Evolutionary conservation across 1,140 invertebrate species (phyloP).

Genomic region (Penaeus vannamei): DNA sequence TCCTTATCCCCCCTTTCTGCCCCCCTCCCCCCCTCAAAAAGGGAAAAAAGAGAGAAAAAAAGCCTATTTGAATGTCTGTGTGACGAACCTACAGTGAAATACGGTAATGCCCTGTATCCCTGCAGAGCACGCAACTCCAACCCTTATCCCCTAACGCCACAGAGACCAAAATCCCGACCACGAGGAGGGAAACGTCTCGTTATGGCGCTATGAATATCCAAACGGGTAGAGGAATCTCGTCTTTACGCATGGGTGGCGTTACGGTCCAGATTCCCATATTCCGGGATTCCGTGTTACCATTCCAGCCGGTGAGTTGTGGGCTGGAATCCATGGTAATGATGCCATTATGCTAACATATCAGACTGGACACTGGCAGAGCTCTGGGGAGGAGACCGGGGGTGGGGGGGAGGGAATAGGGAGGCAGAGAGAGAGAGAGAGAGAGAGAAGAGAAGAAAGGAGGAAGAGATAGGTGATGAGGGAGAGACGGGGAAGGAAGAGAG

Average conservation of each 20-base stretch:
- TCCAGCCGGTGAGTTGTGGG: constrained; percentile 55
- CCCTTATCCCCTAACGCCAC: background rate
- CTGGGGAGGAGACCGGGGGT: background rate
- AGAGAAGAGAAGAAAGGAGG: constrained; percentile 9
- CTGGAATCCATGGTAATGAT: constrained; percentile 65
- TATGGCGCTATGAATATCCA: background rate
- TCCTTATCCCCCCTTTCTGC: no score
- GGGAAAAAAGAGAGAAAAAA: no score
- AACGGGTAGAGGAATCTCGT: background rate
- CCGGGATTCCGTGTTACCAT: constrained; percentile 25
- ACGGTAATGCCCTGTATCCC: background rate
- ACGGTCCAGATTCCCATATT: constrained; percentile 4
- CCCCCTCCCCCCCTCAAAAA: no score
- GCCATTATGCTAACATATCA: constrained; percentile 64
- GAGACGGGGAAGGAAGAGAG: no score
- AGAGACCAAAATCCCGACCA: background rate
- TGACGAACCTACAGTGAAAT: background rate
- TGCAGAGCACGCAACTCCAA: background rate
- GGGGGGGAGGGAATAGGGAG: background rate
- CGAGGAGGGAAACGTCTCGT: background rate
- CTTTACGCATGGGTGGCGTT: background rate
- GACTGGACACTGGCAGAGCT: constrained; percentile 44
- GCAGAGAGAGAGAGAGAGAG: background rate
- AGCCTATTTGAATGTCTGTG: constrained; percentile 17
- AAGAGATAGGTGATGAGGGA: background rate